A percentile compares a stretch with the other conserved stretches of the same genome.
Conservation (phyloP, 1,140 invertebrate genomes). For the Pantala flavescens region DNA sequence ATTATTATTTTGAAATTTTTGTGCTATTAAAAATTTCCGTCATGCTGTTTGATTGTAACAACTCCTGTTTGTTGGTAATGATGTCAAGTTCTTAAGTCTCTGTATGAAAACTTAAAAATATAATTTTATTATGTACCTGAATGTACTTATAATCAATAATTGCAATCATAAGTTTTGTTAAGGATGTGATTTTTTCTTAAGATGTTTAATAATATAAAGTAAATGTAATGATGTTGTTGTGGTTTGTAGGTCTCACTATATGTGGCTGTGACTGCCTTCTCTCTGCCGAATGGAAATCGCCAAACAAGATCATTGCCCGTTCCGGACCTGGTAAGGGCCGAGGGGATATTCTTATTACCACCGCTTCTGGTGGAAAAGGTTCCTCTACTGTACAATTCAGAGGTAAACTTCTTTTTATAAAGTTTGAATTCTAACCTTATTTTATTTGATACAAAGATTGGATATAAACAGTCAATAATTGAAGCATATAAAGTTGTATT, state of each 20-base stretch:
- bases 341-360: constrained; percentile 92
- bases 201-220: too few relatives aligned
- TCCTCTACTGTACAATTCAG: constrained; percentile 92
- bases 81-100: too few relatives aligned
- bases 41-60: too few relatives aligned
- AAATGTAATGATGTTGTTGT: neutral
- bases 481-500: too few relatives aligned
- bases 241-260: constrained; percentile 70
- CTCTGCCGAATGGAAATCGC: constrained; percentile 95
- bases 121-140: too few relatives aligned
- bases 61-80: too few relatives aligned
- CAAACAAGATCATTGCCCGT: constrained; percentile 92
- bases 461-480: too few relatives aligned
- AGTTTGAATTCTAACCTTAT: constrained; percentile 12
- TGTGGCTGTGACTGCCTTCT: constrained; percentile 91
- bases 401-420: constrained; percentile 47
- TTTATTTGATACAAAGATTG: too few relatives aligned
- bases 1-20: neutral
- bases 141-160: too few relatives aligned
- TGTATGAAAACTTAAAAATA: too few relatives aligned
- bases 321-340: constrained; percentile 87
- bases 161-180: too few relatives aligned
- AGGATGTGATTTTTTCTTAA: too few relatives aligned
- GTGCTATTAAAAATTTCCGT: neutral
- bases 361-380: constrained; percentile 79